phyloP scores from a whole-genome alignment of 1,140 invertebrate genomes.

The Calosoma granatense region DNA sequence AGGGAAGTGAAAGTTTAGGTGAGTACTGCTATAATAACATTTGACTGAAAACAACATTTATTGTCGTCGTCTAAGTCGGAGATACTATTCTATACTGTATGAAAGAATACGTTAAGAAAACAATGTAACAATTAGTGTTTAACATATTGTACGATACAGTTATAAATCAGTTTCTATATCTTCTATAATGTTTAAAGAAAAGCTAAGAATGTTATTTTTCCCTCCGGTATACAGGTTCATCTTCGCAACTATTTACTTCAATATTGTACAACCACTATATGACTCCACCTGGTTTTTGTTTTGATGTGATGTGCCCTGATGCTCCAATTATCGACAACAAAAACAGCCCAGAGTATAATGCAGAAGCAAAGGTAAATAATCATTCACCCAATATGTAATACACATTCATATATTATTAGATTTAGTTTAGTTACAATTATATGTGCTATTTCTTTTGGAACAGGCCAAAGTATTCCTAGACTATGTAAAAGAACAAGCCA shows the following conservation, averaged over 20 bases:
- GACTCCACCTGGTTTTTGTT: constrained; percentile 62
- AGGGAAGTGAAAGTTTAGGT: constrained; percentile 58
- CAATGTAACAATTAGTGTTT: no score
- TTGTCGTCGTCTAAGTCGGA: no score
- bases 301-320: constrained; percentile 60
- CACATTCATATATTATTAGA: constrained; percentile 10
- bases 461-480: constrained; percentile 41
- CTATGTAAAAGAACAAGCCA: constrained; percentile 25
- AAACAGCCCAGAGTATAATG: constrained; percentile 40
- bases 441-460: neutral
- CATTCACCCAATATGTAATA: constrained; percentile 10
- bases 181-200: no score
- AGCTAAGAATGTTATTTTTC: no score
- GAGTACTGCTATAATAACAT: constrained; percentile 5
- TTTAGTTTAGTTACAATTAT: constrained; percentile 6
- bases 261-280: constrained; percentile 39
- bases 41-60: neutral
- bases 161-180: no score
- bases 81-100: no score
- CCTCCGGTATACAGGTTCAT: no score
- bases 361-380: constrained; percentile 35
- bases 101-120: no score
- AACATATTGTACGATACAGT: no score
- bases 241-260: constrained; percentile 32
- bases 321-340: constrained; percentile 47